Percentiles rank a stretch among this genome's conserved stretches.
These are phyloP conservation scores for Brachionus asplanchnoidis DNA, from an alignment of 1,140 invertebrate species.

Conservation along the genomic window DNA sequence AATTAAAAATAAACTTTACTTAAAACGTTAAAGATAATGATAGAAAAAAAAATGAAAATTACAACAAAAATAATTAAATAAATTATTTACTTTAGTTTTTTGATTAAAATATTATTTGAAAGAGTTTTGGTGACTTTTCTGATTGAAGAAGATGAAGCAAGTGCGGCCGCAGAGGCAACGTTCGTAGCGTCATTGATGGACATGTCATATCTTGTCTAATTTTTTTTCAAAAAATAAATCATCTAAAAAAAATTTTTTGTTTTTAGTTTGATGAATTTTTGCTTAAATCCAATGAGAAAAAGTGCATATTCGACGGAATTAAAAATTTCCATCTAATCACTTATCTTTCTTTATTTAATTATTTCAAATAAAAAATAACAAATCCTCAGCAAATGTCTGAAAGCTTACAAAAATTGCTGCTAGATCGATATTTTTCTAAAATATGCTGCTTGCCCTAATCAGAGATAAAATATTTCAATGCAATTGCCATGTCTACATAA, in stretches of 20 bases:
- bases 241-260: not conserved
- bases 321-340: not conserved
- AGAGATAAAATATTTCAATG: not conserved
- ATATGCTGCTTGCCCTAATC: not conserved
- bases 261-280: not conserved
- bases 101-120: conserved; percentile 4
- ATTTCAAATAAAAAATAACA: not conserved
- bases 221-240: not conserved
- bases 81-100: conserved; percentile 20
- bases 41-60: not conserved
- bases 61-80: not conserved
- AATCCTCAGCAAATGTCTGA: not conserved
- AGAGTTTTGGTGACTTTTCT: conserved; percentile 25
- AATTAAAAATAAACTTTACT: too few relatives aligned
- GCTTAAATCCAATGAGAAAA: not conserved
- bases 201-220: not conserved
- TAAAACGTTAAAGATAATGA: not conserved
- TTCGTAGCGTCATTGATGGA: conserved; percentile 40
- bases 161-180: conserved; percentile 33
- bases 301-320: not conserved
- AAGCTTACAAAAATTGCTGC: not conserved
- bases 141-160: conserved; percentile 5
- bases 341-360: not conserved
- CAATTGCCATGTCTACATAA: not conserved
- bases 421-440: not conserved